phyloP scores from a whole-genome alignment of 2,113 vertebrate genomes.

The Caloenas nicobarica region DNA sequence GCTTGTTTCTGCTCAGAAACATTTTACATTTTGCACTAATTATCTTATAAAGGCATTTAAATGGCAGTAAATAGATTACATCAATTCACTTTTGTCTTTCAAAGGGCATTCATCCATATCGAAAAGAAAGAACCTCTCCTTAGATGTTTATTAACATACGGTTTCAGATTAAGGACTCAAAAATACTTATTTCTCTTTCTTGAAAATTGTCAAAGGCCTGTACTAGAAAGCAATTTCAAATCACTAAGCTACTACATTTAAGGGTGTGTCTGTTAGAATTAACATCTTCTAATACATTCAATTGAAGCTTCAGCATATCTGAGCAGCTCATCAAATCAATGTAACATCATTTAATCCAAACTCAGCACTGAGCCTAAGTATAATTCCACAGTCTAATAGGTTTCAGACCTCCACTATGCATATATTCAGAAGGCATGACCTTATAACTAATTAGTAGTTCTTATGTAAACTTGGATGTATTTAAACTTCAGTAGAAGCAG shows the following conservation, averaged over 20 bases:
- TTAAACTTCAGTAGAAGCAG: not conserved
- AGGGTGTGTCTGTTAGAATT: not conserved
- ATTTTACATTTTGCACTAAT: conserved; percentile 47
- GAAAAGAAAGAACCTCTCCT: not conserved
- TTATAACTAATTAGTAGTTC: conserved; percentile 10
- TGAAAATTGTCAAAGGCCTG: not conserved
- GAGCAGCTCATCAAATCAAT: conserved; percentile 14
- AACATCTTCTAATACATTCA: conserved; percentile 33
- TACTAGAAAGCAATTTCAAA: not conserved
- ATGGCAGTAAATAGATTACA: conserved; percentile 59
- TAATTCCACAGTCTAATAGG: not conserved
- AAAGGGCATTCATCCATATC: conserved; percentile 43
- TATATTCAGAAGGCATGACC: not conserved
- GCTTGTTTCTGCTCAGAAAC: conserved; percentile 44
- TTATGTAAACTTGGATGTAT: conserved; percentile 8
- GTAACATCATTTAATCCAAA: conserved; percentile 10
- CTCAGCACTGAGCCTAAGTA: not conserved
- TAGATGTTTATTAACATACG: conserved; percentile 19
- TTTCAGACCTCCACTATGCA: not conserved
- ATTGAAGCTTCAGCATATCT: conserved; percentile 9
- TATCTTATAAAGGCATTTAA: conserved; percentile 58
- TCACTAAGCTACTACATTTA: not conserved
- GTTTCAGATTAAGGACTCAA: not conserved
- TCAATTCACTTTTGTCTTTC: conserved; percentile 59
- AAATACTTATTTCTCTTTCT: not conserved